phyloP scores from a whole-genome alignment of 2,113 vertebrate species.

The Anthoscopus minutus region DNA sequence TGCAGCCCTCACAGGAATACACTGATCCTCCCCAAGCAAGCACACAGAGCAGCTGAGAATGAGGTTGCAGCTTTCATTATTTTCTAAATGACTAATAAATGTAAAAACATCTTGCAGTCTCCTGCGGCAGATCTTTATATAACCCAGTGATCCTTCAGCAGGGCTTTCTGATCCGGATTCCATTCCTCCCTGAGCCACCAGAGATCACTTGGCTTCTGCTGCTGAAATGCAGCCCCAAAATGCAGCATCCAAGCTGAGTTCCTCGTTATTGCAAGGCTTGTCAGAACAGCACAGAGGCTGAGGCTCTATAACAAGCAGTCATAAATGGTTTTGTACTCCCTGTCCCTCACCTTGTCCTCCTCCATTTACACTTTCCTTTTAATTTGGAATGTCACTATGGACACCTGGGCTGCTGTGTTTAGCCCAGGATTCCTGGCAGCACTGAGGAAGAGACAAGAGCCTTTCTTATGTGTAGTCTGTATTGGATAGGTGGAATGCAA shows the following conservation, averaged over 20 bases:
- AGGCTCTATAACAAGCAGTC: neutral
- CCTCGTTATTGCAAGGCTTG: neutral
- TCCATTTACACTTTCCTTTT: neutral
- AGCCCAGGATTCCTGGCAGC: neutral
- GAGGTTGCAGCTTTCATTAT: neutral
- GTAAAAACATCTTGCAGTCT: neutral
- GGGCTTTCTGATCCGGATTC: neutral
- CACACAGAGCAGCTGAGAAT: constrained; percentile 62
- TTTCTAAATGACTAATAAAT: constrained; percentile 18
- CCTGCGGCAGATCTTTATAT: neutral
- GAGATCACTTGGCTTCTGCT: neutral
- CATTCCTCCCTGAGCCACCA: neutral
- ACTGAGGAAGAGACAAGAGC: neutral
- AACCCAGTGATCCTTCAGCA: neutral
- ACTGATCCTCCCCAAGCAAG: neutral
- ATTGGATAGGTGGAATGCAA: neutral
- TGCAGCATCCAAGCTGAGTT: neutral
- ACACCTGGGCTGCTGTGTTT: neutral
- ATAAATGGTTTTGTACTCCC: neutral
- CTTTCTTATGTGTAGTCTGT: neutral
- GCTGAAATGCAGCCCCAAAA: neutral
- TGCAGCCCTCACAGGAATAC: constrained; percentile 1
- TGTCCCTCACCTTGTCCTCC: neutral
- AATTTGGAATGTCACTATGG: neutral
- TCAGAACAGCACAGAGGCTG: neutral